Base-by-base conservation (phyloP, 2,797 vertebrate species). In the Labeo calbasu region DNA sequence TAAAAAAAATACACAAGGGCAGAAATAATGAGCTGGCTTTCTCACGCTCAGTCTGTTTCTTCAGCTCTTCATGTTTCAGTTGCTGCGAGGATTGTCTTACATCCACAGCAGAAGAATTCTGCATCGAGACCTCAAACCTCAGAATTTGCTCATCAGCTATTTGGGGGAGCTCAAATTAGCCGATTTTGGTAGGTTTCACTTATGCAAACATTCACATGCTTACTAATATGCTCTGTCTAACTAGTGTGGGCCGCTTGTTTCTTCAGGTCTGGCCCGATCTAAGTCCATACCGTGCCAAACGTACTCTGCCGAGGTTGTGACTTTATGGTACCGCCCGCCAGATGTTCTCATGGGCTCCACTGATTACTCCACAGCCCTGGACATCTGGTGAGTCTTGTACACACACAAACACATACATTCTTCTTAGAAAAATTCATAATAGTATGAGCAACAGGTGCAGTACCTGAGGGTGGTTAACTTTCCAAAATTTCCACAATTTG, bases 91-190 rank as follows among this genome's bases (percentile, higher is more conserved):
- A 81, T 95, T 99, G 90, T 92, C 94, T 19, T 97, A 95, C 88
- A 97, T 98, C 93, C 97, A 99, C 92, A 91, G 94, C 14, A 94
- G 94, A 68, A 94, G 93, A 84, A 96, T 99, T 90, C 95, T 99
- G 87, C 98, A 98, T 89, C 85, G 93, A 59, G 97, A 97, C 93
- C 95, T 99, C 90, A 99, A 99, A 92, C 97, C 97, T 48, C 97
- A 97, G 91, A 98, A 98, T 91, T 93, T 98, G 89, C 97, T 99
- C 91, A 95, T 99, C 94, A 97, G 96, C 92, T 96, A 96, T 94
- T 92, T 96, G 25, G 96, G 97, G 88, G 97, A 99, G 84, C 97
- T 99, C 88, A 99, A 98, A 90, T 94, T 98, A 88, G 96, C 96
- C 0, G 96, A 98, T 92, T 99, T 98, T 15, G 96, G 97, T 97